A percentile compares a stretch with the other conserved stretches of the same genome.
These are phyloP conservation scores for Hyposoter dolosus DNA, from an alignment of 2,888 invertebrate species.

Conservation along the genomic window DNA sequence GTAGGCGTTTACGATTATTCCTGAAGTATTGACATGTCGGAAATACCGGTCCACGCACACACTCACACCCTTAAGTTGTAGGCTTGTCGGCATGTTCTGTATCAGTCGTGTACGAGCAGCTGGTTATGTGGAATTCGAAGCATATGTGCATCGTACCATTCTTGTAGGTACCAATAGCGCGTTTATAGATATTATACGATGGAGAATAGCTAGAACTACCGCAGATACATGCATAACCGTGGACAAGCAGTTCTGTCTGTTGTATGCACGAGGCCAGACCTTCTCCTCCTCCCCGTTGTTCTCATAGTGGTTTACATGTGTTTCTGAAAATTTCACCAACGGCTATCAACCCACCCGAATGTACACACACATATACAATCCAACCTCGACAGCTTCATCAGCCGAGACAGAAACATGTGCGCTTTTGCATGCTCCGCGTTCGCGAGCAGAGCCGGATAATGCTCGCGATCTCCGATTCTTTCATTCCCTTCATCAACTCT, in stretches of 20 bases:
- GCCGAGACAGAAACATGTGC: slow-evolving; percentile 50
- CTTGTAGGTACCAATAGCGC: slow-evolving; percentile 40
- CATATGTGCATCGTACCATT: slow-evolving; percentile 56
- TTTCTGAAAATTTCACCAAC: slow-evolving; percentile 76
- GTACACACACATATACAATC: slow-evolving; percentile 55
- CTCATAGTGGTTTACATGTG: slow-evolving; percentile 77
- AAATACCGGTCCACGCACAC: slow-evolving; percentile 17
- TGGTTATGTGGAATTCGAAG: slow-evolving; percentile 30
- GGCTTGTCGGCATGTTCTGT: slow-evolving; percentile 49
- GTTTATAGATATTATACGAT: slow-evolving; percentile 53
- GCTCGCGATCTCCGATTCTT: slow-evolving; percentile 45
- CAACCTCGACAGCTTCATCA: slow-evolving; percentile 76
- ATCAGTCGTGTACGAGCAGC: slow-evolving; percentile 57
- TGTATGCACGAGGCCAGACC: slow-evolving; percentile 15
- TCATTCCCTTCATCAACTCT: slow-evolving; percentile 22
- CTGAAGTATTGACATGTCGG: slow-evolving; percentile 20
- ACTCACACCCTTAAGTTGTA: slow-evolving; percentile 6
- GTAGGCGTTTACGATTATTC: slow-evolving; percentile 8
- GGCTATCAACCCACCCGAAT: slow-evolving; percentile 67
- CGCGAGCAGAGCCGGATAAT: slow-evolving; percentile 43
- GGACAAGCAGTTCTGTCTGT: slow-evolving; percentile 27
- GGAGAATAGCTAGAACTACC: slow-evolving; percentile 45
- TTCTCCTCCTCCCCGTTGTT: slow-evolving; percentile 22
- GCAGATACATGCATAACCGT: slow-evolving; percentile 53
- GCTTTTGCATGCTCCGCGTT: slow-evolving; percentile 4